Conservation (phyloP, 2,888 invertebrate species). For the Helleia helle region DNA sequence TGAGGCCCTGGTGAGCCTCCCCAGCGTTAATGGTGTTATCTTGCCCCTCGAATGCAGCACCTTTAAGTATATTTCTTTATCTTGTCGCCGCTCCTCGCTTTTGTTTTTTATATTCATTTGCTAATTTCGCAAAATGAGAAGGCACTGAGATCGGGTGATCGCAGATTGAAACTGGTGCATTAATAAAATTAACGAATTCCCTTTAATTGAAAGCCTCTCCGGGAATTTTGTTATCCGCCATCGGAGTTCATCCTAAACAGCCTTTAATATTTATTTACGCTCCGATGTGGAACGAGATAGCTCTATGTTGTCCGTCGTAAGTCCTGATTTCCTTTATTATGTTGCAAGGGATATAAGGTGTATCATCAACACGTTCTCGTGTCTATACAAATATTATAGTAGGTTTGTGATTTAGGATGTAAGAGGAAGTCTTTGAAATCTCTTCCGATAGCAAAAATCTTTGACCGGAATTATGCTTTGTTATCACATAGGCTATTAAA, state of each 20-base stretch:
- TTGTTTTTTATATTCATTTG: slow-evolving; percentile 61
- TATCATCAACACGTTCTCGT: no score
- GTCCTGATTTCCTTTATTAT: no score
- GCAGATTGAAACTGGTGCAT: slow-evolving; percentile 64
- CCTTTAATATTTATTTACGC: slow-evolving; percentile 7
- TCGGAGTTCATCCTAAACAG: slow-evolving; percentile 35
- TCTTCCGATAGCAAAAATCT: no score
- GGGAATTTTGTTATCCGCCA: slow-evolving; percentile 53
- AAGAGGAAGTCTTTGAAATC: no score
- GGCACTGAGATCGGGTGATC: slow-evolving; percentile 61
- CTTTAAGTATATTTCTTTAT: slow-evolving; percentile 73
- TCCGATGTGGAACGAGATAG: background rate
- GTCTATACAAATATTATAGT: no score
- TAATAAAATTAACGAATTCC: slow-evolving; percentile 70
- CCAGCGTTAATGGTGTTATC: slow-evolving; percentile 73
- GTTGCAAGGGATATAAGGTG: no score
- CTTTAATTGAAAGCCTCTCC: slow-evolving; percentile 61
- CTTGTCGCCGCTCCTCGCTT: slow-evolving; percentile 68
- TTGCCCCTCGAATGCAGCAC: slow-evolving; percentile 67
- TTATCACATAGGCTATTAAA: no score
- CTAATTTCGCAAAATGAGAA: slow-evolving; percentile 73
- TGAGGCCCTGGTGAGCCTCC: slow-evolving; percentile 52
- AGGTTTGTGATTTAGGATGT: no score
- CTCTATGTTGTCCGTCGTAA: background rate
- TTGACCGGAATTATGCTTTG: no score